These are phyloP conservation scores for Spodoptera picta DNA, from an alignment of 2,888 invertebrate genomes.

Conservation along the genomic window DNA sequence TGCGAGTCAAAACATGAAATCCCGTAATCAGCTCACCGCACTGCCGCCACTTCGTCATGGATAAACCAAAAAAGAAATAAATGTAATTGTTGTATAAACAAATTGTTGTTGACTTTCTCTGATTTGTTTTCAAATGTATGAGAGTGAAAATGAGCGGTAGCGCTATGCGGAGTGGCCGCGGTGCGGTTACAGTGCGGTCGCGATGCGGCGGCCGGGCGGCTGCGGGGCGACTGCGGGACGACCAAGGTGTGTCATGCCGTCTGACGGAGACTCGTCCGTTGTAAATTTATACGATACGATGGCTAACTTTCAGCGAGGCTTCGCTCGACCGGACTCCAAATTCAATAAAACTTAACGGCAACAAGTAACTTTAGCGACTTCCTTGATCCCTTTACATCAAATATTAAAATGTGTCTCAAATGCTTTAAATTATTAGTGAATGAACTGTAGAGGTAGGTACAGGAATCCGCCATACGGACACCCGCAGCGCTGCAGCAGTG, in stretches of 20 bases:
- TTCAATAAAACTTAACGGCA: slow-evolving; percentile 32
- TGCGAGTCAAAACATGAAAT: too few species aligned
- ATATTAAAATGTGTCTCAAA: slow-evolving; percentile 25
- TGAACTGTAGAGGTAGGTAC: background rate
- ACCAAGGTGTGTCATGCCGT: too few species aligned
- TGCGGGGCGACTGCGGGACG: too few species aligned
- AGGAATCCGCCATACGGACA: background rate
- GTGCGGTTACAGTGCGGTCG: background rate
- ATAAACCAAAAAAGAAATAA: too few species aligned
- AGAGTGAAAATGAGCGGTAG: too few species aligned
- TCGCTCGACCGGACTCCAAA: slow-evolving; percentile 6
- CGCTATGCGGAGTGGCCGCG: too few species aligned
- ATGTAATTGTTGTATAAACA: slow-evolving; percentile 19
- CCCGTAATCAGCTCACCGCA: too few species aligned
- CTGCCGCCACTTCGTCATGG: too few species aligned
- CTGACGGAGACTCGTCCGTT: too few species aligned
- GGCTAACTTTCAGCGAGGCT: too few species aligned
- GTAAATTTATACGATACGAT: too few species aligned
- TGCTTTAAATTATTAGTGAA: slow-evolving; percentile 18
- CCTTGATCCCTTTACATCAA: slow-evolving; percentile 30
- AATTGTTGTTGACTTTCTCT: slow-evolving; percentile 29
- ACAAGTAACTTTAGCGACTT: slow-evolving; percentile 23
- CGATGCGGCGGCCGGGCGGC: background rate
- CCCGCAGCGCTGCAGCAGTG: too few species aligned
- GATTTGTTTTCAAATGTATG: slow-evolving; percentile 13